phyloP scores from a whole-genome alignment of 2,797 vertebrate genomes.

The Gadopsis bispinosus region DNA sequence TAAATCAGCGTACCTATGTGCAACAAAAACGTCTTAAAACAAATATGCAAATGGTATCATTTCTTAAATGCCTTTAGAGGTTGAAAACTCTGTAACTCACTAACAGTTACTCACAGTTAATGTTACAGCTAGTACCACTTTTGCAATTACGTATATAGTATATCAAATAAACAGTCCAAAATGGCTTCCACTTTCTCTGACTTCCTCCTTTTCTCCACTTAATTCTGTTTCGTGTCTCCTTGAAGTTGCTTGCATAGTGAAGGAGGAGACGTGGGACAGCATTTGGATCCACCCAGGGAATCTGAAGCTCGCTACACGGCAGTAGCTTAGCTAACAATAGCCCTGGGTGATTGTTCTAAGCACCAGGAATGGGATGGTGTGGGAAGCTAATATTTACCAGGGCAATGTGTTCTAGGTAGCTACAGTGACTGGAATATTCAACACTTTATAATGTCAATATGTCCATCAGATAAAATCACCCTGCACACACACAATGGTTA shows the following conservation, averaged over 20 bases:
- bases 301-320: slow-evolving; percentile 32
- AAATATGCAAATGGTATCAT: slow-evolving; percentile 7
- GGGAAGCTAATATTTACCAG: slow-evolving; percentile 50
- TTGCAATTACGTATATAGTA: background rate
- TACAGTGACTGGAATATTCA: background rate
- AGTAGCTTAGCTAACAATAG: slow-evolving; percentile 59
- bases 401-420: slow-evolving; percentile 15
- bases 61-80: background rate
- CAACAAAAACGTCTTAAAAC: slow-evolving; percentile 6
- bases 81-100: background rate
- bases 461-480: background rate
- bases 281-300: slow-evolving; percentile 51
- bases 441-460: background rate
- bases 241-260: slow-evolving; percentile 28
- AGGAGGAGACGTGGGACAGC: slow-evolving; percentile 32
- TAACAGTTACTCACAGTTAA: background rate
- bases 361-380: slow-evolving; percentile 8
- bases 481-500: background rate
- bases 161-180: slow-evolving; percentile 13
- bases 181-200: slow-evolving; percentile 1
- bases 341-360: slow-evolving; percentile 60
- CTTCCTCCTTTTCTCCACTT: slow-evolving; percentile 5
- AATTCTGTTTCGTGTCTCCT: slow-evolving; percentile 35
- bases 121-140: slow-evolving; percentile 1
- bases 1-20: background rate